These are phyloP conservation scores for Melipona beecheii DNA, from an alignment of 2,888 invertebrate genomes.

Conservation along the genomic window DNA sequence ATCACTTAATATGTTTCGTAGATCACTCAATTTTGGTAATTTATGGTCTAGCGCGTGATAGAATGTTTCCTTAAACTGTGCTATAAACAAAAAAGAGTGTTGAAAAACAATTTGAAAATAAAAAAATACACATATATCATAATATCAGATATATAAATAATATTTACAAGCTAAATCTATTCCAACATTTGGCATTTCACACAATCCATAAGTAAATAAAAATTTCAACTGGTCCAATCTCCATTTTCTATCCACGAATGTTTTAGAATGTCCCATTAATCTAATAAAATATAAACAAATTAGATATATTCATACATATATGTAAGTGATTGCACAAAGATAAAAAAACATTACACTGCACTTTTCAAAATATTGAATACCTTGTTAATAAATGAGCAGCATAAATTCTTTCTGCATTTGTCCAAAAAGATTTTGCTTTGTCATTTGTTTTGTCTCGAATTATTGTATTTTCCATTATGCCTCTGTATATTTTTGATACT, in stretches of 20 bases:
- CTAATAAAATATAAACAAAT: constrained; percentile 69
- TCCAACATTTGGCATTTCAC: constrained; percentile 87
- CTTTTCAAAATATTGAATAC: constrained; percentile 73
- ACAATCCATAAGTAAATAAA: constrained; percentile 88
- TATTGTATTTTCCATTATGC: constrained; percentile 86
- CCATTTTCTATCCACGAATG: constrained; percentile 87
- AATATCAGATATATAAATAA: constrained; percentile 37
- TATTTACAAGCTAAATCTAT: constrained; percentile 87
- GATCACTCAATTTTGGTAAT: constrained; percentile 87
- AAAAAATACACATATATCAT: background rate
- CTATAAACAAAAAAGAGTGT: constrained; percentile 77
- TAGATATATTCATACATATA: background rate
- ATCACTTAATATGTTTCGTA: constrained; percentile 86
- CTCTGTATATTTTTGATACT: constrained; percentile 87
- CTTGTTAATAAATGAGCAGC: constrained; percentile 86
- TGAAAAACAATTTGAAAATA: constrained; percentile 4
- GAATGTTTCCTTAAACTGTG: constrained; percentile 88
- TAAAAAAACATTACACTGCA: constrained; percentile 71
- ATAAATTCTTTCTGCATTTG: constrained; percentile 89
- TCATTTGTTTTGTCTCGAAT: constrained; percentile 85
- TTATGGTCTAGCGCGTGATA: constrained; percentile 89
- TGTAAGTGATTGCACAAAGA: background rate
- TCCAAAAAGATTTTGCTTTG: constrained; percentile 86
- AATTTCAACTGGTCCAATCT: constrained; percentile 88
- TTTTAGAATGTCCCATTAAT: constrained; percentile 85